Conservation (phyloP, 2,888 invertebrate genomes). For the Colletes collaris region DNA sequence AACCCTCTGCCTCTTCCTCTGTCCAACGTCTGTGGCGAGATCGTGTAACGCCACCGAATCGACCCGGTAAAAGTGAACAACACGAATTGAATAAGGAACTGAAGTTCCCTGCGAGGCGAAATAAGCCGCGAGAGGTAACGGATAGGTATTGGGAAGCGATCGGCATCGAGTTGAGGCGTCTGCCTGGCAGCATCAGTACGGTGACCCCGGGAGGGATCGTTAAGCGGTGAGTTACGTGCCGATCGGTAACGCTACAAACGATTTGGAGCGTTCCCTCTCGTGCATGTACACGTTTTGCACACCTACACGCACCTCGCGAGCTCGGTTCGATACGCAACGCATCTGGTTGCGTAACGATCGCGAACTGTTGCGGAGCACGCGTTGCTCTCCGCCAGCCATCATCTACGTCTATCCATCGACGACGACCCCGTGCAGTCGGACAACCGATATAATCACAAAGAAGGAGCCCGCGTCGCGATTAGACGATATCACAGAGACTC, state of each 20-base stretch:
- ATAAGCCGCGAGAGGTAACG: conserved; percentile 21
- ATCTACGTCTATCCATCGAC: conserved; percentile 27
- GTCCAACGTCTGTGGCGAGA: no score
- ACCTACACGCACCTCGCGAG: neutral
- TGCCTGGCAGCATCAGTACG: conserved; percentile 55
- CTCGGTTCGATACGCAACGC: conserved; percentile 59
- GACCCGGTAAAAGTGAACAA: conserved; percentile 35
- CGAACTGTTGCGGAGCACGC: conserved; percentile 58
- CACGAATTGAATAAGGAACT: conserved; percentile 26
- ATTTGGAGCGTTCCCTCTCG: conserved; percentile 54
- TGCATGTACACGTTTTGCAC: conserved; percentile 5
- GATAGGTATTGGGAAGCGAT: conserved; percentile 63
- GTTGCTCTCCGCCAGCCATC: conserved; percentile 63
- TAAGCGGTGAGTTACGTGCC: conserved; percentile 65
- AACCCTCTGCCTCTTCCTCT: no score
- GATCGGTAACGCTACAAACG: conserved; percentile 61
- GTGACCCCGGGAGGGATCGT: conserved; percentile 62
- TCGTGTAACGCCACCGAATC: no score
- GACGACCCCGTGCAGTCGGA: conserved; percentile 54
- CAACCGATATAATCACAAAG: conserved; percentile 68
- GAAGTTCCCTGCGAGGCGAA: no score
- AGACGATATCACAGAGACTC: conserved; percentile 19
- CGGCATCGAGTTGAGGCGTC: conserved; percentile 46
- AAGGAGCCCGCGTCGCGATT: conserved; percentile 45
- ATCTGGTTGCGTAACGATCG: conserved; percentile 58